A percentile compares a stretch with the other conserved stretches of the same genome.
These are phyloP conservation scores for Perodicticus potto DNA, from an alignment of 2,797 vertebrate species.

Conservation along the genomic window DNA sequence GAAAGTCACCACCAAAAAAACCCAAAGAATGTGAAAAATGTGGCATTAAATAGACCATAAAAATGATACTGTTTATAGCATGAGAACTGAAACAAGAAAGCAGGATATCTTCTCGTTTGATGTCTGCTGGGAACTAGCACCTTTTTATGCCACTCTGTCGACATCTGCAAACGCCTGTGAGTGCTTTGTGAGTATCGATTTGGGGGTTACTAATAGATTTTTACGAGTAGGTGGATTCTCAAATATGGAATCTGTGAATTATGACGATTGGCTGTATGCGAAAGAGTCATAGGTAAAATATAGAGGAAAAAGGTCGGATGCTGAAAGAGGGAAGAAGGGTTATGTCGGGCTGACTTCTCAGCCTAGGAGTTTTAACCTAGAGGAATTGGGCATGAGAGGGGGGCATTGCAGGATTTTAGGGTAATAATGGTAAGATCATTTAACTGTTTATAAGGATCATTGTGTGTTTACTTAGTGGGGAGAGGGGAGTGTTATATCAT, in stretches of 20 bases:
- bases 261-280: neutral
- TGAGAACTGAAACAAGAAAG: neutral
- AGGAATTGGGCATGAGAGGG: neutral
- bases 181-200: neutral
- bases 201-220: neutral
- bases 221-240: neutral
- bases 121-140: neutral
- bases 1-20: slow-evolving; percentile 15
- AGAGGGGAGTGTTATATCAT: neutral
- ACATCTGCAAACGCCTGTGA: neutral
- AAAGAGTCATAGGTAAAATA: neutral
- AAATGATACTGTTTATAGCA: neutral
- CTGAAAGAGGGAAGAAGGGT: neutral
- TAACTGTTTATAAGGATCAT: neutral
- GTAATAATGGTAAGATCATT: neutral
- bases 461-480: neutral
- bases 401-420: neutral
- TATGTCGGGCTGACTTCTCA: neutral
- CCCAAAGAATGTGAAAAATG: slow-evolving; percentile 9
- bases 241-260: neutral
- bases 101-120: neutral
- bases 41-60: neutral
- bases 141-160: neutral
- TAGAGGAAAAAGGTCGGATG: neutral
- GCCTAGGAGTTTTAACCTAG: neutral